These are phyloP conservation scores for Metridium senile DNA, from an alignment of 92 coral and sea anemone genomes.

Conservation along the genomic window DNA sequence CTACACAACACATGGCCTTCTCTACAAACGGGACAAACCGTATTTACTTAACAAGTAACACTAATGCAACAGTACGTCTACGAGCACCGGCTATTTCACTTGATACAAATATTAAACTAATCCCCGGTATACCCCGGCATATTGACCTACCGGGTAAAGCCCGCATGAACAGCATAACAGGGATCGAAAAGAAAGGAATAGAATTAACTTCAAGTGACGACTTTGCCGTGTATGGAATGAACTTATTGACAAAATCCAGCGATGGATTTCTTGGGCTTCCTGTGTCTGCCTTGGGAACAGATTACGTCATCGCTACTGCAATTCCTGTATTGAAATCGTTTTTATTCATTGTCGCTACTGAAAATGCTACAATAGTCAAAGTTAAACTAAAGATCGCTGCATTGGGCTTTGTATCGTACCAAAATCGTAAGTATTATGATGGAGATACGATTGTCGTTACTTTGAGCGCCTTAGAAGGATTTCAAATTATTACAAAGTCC, in stretches of 20 bases:
- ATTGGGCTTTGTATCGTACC: slow-evolving; percentile 23
- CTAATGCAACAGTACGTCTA: slow-evolving; percentile 24
- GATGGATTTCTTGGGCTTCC: slow-evolving; percentile 81
- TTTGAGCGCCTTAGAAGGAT: slow-evolving; percentile 57
- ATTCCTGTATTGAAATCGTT: slow-evolving; percentile 31
- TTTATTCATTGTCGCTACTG: slow-evolving; percentile 47
- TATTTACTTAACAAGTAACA: slow-evolving; percentile 34
- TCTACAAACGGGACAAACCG: slow-evolving; percentile 31
- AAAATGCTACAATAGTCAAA: slow-evolving; percentile 35
- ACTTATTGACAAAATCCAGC: slow-evolving; percentile 46
- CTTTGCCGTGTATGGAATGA: slow-evolving; percentile 66
- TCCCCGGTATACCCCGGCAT: slow-evolving; percentile 37
- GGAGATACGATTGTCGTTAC: slow-evolving; percentile 53
- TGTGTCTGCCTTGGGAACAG: slow-evolving; percentile 57
- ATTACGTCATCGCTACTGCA: slow-evolving; percentile 58
- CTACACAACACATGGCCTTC: slow-evolving; percentile 16
- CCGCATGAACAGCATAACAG: slow-evolving; percentile 46
- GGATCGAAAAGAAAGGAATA: slow-evolving; percentile 55
- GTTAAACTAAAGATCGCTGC: slow-evolving; percentile 18
- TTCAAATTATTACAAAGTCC: slow-evolving; percentile 47
- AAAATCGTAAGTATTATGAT: neutral
- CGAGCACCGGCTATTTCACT: slow-evolving; percentile 37
- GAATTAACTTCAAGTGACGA: slow-evolving; percentile 43
- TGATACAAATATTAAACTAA: slow-evolving; percentile 16
- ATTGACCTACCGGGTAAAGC: slow-evolving; percentile 46